Evolutionary conservation across 2,888 invertebrate species (phyloP), one percentile per base, ranked within the genome.

Genomic region (Aspidiotus rigidus): DNA sequence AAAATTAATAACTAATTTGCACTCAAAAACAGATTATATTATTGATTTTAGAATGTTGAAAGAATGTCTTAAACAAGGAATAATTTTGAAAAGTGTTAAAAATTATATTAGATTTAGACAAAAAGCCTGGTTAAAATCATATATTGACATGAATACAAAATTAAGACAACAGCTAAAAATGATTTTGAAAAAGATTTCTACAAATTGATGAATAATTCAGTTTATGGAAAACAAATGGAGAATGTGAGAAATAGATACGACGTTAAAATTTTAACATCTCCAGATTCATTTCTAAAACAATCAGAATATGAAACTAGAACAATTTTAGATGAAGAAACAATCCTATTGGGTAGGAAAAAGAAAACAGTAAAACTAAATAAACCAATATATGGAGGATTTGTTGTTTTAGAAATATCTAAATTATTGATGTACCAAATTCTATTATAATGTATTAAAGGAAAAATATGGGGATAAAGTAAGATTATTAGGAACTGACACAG

Each of bases 101-200:
- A 15, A 15, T 56, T 60, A 60, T 60, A 28, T 28, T n/a, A 60
- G 39, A 60, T 28, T 60, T 10, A 28, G 28, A 39, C 28, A 17
- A 28, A 28, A 39, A 60, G 60, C 28, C n/a, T n/a, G n/a, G n/a
- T n/a, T n/a, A n/a, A n/a, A n/a, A n/a, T n/a, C n/a, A n/a, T n/a
- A n/a, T n/a, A 60, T 60, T 10, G 60, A 60, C 28, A 17, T 60
- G 28, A 60, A 60, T 39, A 60, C 60, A 15, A 60, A 60, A 60
- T 28, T 28, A 28, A 28, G 17, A 28, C 60, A 28, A 60, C 16
- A 60, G 28, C 39, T 10, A 60, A 28, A 39, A 60, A 28, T 60
- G 39, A 60, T 60, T 60, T 39, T 60, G 60, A 28, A 60, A 28
- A 60, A 16, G 60, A 60, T 15, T 56, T 56, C 15, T 56, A 56